Percentiles rank a stretch among this genome's conserved stretches.
Evolutionary conservation across 2,888 invertebrate species (phyloP).

Genomic region (Platerodrilus igneus): DNA sequence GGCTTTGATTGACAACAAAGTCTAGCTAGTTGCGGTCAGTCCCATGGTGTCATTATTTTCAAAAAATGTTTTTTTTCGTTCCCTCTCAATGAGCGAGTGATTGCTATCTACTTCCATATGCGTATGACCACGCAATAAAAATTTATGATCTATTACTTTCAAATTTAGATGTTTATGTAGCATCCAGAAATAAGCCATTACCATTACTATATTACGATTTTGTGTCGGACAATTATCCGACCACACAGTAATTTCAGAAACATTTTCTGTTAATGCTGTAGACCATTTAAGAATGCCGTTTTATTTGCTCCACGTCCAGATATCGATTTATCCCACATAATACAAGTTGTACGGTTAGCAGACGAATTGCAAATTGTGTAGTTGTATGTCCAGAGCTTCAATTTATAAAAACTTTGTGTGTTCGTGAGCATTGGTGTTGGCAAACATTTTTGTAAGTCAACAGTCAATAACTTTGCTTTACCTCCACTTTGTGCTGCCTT

Average conservation of each 20-base stretch:
- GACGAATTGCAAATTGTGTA: constrained; percentile 14
- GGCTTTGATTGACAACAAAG: constrained; percentile 5
- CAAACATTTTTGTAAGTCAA: constrained; percentile 26
- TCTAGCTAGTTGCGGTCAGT: constrained; percentile 28
- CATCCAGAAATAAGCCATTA: constrained; percentile 15
- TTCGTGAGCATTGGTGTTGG: constrained; percentile 23
- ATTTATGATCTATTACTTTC: constrained; percentile 27
- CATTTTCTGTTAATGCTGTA: constrained; percentile 1
- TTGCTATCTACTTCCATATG: constrained; percentile 25
- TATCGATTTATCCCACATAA: constrained; percentile 28
- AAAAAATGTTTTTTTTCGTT: constrained; percentile 15
- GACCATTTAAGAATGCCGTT: constrained; percentile 29
- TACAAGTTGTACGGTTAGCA: constrained; percentile 14
- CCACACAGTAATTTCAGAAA: constrained; percentile 11
- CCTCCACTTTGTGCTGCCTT: constrained; percentile 1
- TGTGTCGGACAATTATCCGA: constrained; percentile 16
- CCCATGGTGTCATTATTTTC: constrained; percentile 27
- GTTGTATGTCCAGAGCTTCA: constrained; percentile 22
- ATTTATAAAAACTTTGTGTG: constrained; percentile 22
- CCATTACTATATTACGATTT: constrained; percentile 10
- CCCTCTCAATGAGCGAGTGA: constrained; percentile 19
- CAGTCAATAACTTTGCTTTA: constrained; percentile 1
- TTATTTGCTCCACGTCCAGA: constrained; percentile 28
- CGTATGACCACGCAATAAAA: constrained; percentile 27
- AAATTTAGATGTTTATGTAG: constrained; percentile 9